Conservation (phyloP, 2,113 vertebrate species). For the Malurus elegans region DNA sequence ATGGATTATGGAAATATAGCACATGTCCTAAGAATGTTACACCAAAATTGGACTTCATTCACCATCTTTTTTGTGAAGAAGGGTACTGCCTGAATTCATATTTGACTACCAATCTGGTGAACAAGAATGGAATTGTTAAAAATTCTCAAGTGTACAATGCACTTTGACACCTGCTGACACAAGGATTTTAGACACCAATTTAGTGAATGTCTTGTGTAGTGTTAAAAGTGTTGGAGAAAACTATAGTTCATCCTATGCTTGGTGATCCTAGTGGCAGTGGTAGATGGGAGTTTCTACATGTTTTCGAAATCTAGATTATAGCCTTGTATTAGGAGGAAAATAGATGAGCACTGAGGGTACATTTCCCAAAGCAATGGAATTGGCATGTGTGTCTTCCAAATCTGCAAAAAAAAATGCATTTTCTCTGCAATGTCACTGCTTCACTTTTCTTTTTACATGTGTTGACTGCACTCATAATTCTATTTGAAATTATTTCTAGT, state of each 20-base stretch:
- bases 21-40: neutral
- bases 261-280: rapidly evolving
- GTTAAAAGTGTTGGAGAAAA: neutral
- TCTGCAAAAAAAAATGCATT: neutral
- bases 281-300: neutral
- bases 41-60: neutral
- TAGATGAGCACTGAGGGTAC: neutral
- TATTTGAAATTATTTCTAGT: neutral
- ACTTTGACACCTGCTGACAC: neutral
- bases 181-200: neutral
- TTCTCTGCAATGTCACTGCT: neutral
- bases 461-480: neutral
- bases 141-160: neutral
- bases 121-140: neutral
- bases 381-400: neutral
- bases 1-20: neutral
- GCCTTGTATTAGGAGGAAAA: neutral
- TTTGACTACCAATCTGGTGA: neutral
- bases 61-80: neutral
- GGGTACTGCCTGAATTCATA: neutral
- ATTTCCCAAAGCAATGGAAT: neutral
- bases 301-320: neutral
- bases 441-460: neutral
- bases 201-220: neutral
- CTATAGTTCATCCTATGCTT: neutral